phyloP scores from a whole-genome alignment of 2,888 invertebrate species.

The Hydrotaea cyrtoneurina region DNA sequence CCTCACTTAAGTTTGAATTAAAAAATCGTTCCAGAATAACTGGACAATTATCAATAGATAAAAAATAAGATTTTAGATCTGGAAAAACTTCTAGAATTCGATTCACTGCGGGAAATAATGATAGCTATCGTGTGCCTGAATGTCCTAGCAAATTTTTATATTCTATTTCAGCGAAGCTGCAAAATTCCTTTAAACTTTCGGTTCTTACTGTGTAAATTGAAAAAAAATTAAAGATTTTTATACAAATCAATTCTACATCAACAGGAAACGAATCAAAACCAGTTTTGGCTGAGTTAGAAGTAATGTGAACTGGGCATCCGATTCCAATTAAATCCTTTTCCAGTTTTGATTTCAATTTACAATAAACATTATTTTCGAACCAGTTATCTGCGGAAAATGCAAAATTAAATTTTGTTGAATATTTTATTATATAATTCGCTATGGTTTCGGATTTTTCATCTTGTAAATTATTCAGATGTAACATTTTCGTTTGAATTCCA shows the following conservation, averaged over 20 bases:
- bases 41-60: neutral
- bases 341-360: neutral
- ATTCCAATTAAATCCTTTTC: neutral
- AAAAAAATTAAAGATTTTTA: too few relatives aligned
- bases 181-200: too few relatives aligned
- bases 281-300: neutral
- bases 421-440: neutral
- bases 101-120: too few relatives aligned
- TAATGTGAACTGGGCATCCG: neutral
- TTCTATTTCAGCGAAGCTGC: conserved; percentile 37
- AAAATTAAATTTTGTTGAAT: neutral
- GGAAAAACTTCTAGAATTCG: too few relatives aligned
- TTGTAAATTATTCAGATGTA: neutral
- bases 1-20: too few relatives aligned
- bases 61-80: too few relatives aligned
- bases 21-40: neutral
- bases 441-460: neutral
- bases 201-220: too few relatives aligned
- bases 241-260: neutral
- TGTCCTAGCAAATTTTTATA: conserved; percentile 42
- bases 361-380: neutral
- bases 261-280: neutral
- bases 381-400: neutral
- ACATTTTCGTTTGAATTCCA: neutral
- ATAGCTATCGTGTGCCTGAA: conserved; percentile 46